Evolutionary conservation across 1,140 invertebrate species (phyloP).

Genomic region (Panagrolaimus sp.): DNA sequence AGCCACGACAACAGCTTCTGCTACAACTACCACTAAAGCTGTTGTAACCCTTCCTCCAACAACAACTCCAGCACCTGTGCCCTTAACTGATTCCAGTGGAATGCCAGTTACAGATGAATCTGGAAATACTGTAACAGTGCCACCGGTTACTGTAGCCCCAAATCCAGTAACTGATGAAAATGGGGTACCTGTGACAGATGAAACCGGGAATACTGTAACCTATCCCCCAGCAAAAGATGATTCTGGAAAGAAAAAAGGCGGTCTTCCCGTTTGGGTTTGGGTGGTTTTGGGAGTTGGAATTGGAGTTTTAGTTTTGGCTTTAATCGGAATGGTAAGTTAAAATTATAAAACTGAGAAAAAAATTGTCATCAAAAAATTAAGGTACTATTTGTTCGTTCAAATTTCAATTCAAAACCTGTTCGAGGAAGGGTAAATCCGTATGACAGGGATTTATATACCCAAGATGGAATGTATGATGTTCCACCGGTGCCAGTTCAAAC

Average conservation of each 20-base stretch:
- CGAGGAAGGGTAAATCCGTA: slow-evolving; percentile 3
- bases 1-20: neutral
- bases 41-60: neutral
- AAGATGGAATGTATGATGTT: slow-evolving; percentile 6
- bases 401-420: neutral
- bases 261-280: neutral
- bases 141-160: no score
- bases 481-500: neutral
- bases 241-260: neutral
- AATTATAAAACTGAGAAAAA: neutral
- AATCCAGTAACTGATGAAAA: no score
- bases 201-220: neutral
- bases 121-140: neutral
- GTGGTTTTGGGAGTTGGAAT: neutral
- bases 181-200: neutral
- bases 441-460: neutral
- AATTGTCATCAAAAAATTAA: neutral
- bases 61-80: neutral
- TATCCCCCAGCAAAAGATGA: no score
- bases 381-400: neutral
- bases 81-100: neutral
- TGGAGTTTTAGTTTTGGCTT: neutral
- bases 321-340: neutral
- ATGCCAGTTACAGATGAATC: neutral
- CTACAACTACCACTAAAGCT: neutral